Base-by-base conservation (phyloP, 2,113 vertebrate genomes). In the Pseudolaguvia tuberculata region DNA sequence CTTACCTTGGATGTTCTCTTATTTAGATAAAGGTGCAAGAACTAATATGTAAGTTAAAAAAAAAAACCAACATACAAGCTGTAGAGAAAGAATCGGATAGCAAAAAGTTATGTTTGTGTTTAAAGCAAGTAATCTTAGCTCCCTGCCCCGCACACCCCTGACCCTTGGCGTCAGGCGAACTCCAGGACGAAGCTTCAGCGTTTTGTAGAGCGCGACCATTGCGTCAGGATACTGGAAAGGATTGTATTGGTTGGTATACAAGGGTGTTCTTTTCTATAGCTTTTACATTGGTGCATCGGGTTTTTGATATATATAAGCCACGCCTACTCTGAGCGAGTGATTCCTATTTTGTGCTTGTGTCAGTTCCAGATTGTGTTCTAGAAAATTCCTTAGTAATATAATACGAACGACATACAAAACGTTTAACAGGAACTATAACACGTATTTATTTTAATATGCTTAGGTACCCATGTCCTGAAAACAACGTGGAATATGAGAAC, bases 141-240 rank as follows among this genome's bases (percentile, higher is more conserved):
- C 79, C 39, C 82, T 72, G 83, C 86, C 86, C 72, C 81, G 89
- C 90, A 91, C 90, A 92, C 88, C 90, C 90, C 85, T 67, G 86
- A 90, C 90, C 90, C 91, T 88, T 79, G 87, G 90, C 69, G 82
- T 85, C 86, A 91, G 88, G 90, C 87, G 68, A 79, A 13, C 71
- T 81, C 68, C 71, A 73, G 80, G 82, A 75, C 77, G 70, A 69
- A 17, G 39, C 79, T 1, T 27, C 3, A 18, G 20, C 20, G n/a
- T 77, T 86, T 84, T 84, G 84, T 78, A 80, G 59, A 45, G 35
- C 2, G 21, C 53, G 79, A 77, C 86, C 80, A 77, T 82, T 75
- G 61, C 66, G 29, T 78, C 72, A 3, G 73, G 47, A 67, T 77
- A 70, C 85, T 12, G 53, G 67, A 20, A 63, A 23, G 67, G 3